Percentiles rank a stretch among this genome's conserved stretches.
phyloP scores from a whole-genome alignment of 2,888 invertebrate species.

The Trachelus stipa region DNA sequence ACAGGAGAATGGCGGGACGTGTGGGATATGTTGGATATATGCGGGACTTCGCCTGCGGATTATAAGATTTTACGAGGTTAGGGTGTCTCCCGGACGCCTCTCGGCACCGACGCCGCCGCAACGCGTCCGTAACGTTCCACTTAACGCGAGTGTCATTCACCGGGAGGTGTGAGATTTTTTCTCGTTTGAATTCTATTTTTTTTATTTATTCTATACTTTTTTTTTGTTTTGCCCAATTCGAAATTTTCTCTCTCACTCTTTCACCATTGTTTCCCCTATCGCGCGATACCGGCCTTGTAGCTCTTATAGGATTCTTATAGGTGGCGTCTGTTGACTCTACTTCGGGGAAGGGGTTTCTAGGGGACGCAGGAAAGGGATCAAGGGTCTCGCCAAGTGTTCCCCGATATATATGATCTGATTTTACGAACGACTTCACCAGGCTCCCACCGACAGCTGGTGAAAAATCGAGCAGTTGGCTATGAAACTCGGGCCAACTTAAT shows the following conservation, averaged over 20 bases:
- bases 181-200: not conserved
- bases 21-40: not conserved
- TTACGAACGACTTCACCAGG: slow-evolving; percentile 48
- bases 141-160: not conserved
- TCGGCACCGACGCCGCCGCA: not conserved
- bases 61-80: slow-evolving; percentile 11
- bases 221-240: not conserved
- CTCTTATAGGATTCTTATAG: not conserved
- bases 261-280: not conserved
- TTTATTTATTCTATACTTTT: slow-evolving; percentile 1
- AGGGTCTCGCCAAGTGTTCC: not conserved
- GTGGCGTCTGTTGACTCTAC: not conserved
- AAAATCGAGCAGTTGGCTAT: slow-evolving; percentile 25
- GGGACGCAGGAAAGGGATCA: slow-evolving; percentile 12
- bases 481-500: slow-evolving; percentile 41
- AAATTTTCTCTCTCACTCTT: not conserved
- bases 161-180: not conserved
- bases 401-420: slow-evolving; percentile 48
- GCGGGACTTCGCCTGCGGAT: not conserved
- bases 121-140: slow-evolving; percentile 2
- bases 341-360: not conserved
- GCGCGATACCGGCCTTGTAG: not conserved
- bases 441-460: slow-evolving; percentile 49
- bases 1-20: slow-evolving; percentile 22
- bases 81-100: not conserved